Percentiles rank a stretch among this genome's conserved stretches.
These are phyloP conservation scores for Empidonax traillii DNA, from an alignment of 2,113 vertebrate genomes.

Conservation along the genomic window DNA sequence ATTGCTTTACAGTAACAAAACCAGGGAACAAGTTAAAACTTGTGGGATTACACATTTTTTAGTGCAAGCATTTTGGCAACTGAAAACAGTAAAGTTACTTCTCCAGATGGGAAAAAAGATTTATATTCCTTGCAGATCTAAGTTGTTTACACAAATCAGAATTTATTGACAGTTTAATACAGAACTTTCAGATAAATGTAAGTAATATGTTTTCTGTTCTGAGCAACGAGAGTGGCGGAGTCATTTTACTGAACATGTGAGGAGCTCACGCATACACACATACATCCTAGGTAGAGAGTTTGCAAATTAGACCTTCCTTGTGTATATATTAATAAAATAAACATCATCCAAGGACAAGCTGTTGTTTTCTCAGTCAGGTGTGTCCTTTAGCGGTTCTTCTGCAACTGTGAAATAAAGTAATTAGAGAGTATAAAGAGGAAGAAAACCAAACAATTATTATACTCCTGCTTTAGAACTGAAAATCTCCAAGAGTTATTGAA, in stretches of 20 bases:
- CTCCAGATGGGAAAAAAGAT: neutral
- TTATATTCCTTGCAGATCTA: neutral
- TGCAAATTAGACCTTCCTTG: conserved; percentile 34
- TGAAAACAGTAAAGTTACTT: neutral
- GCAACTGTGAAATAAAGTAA: conserved; percentile 67
- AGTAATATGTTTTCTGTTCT: neutral
- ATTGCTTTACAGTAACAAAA: conserved; percentile 5
- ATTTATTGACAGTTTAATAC: conserved; percentile 1
- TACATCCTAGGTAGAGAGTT: neutral
- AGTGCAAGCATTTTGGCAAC: neutral
- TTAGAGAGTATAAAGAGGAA: conserved; percentile 64
- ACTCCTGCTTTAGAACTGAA: conserved; percentile 56
- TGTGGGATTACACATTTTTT: neutral
- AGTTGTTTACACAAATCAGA: neutral
- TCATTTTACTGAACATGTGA: neutral
- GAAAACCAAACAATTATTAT: conserved; percentile 74
- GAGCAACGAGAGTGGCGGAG: neutral
- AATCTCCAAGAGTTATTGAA: conserved; percentile 70
- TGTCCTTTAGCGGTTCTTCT: conserved; percentile 67
- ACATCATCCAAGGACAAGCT: conserved; percentile 51
- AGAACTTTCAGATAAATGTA: neutral
- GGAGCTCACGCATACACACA: neutral
- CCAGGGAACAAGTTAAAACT: neutral
- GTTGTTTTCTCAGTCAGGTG: conserved; percentile 58
- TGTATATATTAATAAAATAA: conserved; percentile 38